Conservation (phyloP, 2,888 invertebrate genomes). For the Nemurella pictetii region DNA sequence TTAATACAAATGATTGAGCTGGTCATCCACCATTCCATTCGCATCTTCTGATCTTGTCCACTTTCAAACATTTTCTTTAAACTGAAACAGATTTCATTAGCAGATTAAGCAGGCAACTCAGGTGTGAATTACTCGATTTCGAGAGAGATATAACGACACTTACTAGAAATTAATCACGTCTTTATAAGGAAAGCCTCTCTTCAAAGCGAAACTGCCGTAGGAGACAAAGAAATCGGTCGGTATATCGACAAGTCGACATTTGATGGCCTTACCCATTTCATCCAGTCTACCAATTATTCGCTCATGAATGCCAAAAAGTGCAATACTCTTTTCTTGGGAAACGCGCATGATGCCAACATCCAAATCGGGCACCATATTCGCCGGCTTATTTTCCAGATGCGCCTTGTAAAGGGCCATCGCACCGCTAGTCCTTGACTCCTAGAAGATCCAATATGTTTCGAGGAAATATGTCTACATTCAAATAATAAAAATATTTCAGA, state of each 20-base stretch:
- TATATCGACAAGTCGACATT: not conserved
- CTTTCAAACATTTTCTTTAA: constrained; percentile 14
- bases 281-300: constrained; percentile 1
- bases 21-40: constrained; percentile 7
- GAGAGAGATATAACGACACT: no score
- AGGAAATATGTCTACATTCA: no score
- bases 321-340: not conserved
- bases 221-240: not conserved
- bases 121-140: not conserved
- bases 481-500: no score
- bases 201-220: not conserved
- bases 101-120: no score
- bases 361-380: not conserved
- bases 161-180: constrained; percentile 10
- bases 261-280: not conserved
- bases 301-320: not conserved
- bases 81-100: not conserved
- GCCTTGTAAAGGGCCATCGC: not conserved
- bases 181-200: constrained; percentile 15
- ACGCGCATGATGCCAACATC: not conserved
- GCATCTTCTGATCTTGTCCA: not conserved
- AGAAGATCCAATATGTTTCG: not conserved
- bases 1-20: not conserved
- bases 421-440: not conserved
- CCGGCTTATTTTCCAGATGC: not conserved